Evolutionary conservation across 2,113 vertebrate species (phyloP).

Genomic region (Cyprinodon brontotheroides): DNA sequence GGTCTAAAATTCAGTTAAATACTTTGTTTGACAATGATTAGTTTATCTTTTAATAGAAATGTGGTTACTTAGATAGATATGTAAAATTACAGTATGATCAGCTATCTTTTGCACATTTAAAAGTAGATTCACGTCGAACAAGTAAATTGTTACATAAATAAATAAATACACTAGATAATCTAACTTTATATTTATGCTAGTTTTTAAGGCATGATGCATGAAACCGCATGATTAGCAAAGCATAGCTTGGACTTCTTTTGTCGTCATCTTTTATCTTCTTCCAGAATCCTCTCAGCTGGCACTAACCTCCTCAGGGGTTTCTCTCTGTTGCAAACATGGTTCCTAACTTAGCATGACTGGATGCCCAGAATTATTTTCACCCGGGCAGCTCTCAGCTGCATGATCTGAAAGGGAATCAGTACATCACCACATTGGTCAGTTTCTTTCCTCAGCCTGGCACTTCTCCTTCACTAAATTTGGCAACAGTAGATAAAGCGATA

Average conservation of each 20-base stretch:
- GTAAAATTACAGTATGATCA: too few species aligned
- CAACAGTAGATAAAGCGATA: constrained; percentile 54
- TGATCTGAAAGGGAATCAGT: constrained; percentile 5
- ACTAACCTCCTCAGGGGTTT: constrained; percentile 45
- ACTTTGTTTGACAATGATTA: too few species aligned
- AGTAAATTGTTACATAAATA: neutral
- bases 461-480: constrained; percentile 27
- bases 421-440: neutral
- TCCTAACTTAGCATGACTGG: constrained; percentile 23
- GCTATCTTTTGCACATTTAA: neutral
- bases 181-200: neutral
- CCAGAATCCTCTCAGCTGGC: constrained; percentile 41
- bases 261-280: constrained; percentile 24
- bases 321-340: constrained; percentile 42
- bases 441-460: neutral
- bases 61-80: neutral
- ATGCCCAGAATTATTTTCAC: constrained; percentile 19
- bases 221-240: neutral
- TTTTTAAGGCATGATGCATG: constrained; percentile 7
- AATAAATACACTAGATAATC: neutral
- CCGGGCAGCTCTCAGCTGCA: neutral
- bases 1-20: too few species aligned
- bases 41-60: neutral
- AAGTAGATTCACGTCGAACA: neutral
- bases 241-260: constrained; percentile 9